phyloP scores from a whole-genome alignment of 2,888 invertebrate species.

The Ischnus inquisitorius region DNA sequence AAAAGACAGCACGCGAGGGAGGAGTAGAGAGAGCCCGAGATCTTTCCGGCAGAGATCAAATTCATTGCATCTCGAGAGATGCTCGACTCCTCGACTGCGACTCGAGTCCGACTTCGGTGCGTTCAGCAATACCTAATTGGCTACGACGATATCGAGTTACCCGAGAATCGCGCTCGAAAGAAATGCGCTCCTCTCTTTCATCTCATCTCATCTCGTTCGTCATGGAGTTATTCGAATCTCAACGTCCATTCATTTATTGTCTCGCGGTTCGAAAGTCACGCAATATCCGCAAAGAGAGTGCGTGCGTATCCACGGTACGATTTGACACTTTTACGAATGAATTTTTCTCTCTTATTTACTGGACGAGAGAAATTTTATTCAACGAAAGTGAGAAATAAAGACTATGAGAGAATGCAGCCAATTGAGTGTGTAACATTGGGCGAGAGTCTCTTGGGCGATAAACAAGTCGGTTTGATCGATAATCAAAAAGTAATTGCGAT shows the following conservation, averaged over 20 bases:
- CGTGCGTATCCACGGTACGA: background rate
- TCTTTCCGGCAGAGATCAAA: constrained; percentile 63
- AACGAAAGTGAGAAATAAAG: background rate
- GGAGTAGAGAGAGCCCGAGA: background rate
- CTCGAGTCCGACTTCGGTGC: constrained; percentile 7
- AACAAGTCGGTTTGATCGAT: constrained; percentile 4
- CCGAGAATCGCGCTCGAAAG: constrained; percentile 28
- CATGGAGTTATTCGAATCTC: constrained; percentile 8
- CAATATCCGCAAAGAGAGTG: constrained; percentile 1
- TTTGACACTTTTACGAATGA: constrained; percentile 30
- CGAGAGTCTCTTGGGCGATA: background rate
- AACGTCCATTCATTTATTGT: constrained; percentile 22
- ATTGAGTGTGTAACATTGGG: background rate
- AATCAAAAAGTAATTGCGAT: constrained; percentile 19
- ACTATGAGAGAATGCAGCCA: background rate
- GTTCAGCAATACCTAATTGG: constrained; percentile 64
- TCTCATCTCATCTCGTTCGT: background rate
- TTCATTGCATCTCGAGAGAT: constrained; percentile 62
- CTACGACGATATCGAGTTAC: constrained; percentile 64
- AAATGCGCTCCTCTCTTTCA: background rate
- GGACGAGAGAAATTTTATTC: background rate
- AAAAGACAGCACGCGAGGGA: background rate
- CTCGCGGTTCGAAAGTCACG: background rate
- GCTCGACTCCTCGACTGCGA: constrained; percentile 23
- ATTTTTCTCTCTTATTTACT: constrained; percentile 1